Base-by-base conservation (phyloP, 2,888 invertebrate species). In the Monopis laevigella region DNA sequence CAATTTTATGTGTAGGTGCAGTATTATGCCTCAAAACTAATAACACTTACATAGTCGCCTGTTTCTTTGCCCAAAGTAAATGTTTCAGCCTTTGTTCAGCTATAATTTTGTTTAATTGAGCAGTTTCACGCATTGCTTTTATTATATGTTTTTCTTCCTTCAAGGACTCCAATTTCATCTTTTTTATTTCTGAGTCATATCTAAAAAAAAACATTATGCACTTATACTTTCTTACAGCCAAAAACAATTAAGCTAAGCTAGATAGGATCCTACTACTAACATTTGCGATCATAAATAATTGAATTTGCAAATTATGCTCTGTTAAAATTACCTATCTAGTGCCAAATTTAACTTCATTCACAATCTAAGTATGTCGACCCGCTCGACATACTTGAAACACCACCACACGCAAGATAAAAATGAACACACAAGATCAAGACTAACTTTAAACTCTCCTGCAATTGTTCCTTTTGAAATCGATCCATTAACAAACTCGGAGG, bases 41-140 rank as follows among this genome's bases (percentile, higher is more conserved):
- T n/a, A 21, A 21, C 10, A 38, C 24, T 38, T 18, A 38, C 38
- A 13, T 21, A 24, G 21, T 21, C 10, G 38, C 38, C 12, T 63
- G 65, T 45, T 74, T 75, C 45, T 75, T 75, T 11, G 67, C 51
- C 80, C 78, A 78, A 11, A 80, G 49, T 2, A 81, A 55, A 53
- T 78, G 75, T 42, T 85, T 84, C 16, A 85, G 59, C 54, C 81
- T 83, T 53, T 85, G 83, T 49, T 85, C 74, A 2, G 85, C 84
- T 49, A 84, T 81, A 36, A 84, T 84, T 61, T 85, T 85, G 52
- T 85, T 85, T 19, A 86, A 65, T 56, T 85, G 85, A 2, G 84
- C 84, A 28, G 85, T 82, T 57, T 85, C 85, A 48, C 85, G 60
- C 74, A 80, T 77, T 4, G 75, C 74, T 50, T 65, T 58, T 2